Conservation (phyloP, 2,113 vertebrate genomes). For the Calyptomena viridis region DNA sequence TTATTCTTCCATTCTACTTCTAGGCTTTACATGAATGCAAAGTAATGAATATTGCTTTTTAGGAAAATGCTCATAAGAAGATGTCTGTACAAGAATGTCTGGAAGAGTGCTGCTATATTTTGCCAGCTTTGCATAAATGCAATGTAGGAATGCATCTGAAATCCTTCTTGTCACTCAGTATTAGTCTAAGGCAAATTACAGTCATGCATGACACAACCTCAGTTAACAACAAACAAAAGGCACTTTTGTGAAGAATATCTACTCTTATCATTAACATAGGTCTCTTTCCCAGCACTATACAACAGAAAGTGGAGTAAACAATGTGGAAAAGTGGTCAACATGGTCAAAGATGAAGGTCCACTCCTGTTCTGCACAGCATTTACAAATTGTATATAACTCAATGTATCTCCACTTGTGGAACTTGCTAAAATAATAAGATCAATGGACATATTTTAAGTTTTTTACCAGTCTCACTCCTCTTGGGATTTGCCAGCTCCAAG, state of each 20-base stretch:
- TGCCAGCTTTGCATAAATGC: neutral
- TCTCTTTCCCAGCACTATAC: neutral
- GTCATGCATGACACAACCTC: neutral
- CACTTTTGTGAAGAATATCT: neutral
- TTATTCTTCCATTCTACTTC: neutral
- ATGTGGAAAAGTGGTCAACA: neutral
- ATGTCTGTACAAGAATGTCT: neutral
- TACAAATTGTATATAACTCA: neutral
- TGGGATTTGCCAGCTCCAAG: neutral
- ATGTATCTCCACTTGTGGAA: neutral
- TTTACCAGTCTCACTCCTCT: neutral
- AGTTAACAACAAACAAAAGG: neutral
- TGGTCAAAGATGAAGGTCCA: neutral
- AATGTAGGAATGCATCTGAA: neutral
- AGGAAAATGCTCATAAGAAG: neutral
- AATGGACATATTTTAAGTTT: neutral
- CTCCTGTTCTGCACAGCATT: neutral
- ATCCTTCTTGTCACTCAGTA: neutral
- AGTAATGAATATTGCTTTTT: too few relatives aligned
- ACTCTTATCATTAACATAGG: neutral
- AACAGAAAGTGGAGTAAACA: neutral
- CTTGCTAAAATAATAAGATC: neutral
- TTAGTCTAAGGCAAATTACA: neutral
- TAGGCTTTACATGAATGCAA: fast-evolving
- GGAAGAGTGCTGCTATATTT: neutral